Base-by-base conservation (phyloP, 1,140 invertebrate species). In the Zophobas morio region DNA sequence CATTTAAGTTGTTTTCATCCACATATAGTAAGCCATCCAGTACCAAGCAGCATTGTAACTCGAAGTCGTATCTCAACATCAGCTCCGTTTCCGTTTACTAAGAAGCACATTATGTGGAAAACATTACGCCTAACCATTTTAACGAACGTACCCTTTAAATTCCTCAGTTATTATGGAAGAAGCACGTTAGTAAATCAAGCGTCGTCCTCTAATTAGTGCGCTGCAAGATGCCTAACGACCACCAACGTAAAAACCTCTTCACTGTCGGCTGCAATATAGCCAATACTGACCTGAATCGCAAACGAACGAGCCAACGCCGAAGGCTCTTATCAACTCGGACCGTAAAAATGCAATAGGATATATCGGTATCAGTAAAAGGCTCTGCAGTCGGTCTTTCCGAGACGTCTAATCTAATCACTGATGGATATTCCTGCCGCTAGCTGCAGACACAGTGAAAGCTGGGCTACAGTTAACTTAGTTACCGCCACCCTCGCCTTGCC, bases 401-500 rank as follows among this genome's bases (percentile, higher is more conserved):
- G 46, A 72, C n/a, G 36, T 56, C 49, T 73, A 73, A 73, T 73
- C 71, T 73, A 73, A 73, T 73, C 71, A 35, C 51, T 37, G 39
- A 42, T 37, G 63, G 37, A 70, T 70, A 70, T 42, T 51, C 49
- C 49, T 51, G 6, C 42, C 49, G 6, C 8, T 47, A 34, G n/a
- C 60, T 66, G 39, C 39, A 66, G 60, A 66, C 60, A n/a, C 33
- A 32, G 33, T 8, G 42, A 72, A 34, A 73, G n/a, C 71, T 47
- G 39, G 71, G 54, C 37, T 72, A 36, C 40, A 73, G 71, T 73
- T 73, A 73, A 73, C 51, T 54, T 73, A 8, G 71, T 73, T 73
- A 73, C 35, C 37, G 37, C 54, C 33, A n/a, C 46, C 70, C 71
- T 34, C 39, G 40, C 40, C 49, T 51, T 20, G 49, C 49, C 49